These are phyloP conservation scores for Strigamia crassipes DNA, from an alignment of 2,888 invertebrate genomes.

Conservation along the genomic window DNA sequence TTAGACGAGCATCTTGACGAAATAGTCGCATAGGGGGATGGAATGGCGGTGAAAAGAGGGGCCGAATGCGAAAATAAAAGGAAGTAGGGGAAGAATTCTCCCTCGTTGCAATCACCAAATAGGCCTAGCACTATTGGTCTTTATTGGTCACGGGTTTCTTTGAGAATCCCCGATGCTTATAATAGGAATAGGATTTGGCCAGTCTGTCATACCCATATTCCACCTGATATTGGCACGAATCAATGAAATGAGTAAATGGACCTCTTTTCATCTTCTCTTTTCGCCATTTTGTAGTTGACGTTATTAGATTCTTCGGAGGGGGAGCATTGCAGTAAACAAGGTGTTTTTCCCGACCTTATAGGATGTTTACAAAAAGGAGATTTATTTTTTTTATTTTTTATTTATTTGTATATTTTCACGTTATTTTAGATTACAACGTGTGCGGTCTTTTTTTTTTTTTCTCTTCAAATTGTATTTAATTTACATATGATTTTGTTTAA, in stretches of 20 bases:
- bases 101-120: neutral
- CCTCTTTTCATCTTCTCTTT: neutral
- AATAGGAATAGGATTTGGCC: neutral
- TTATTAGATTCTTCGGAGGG: constrained; percentile 13
- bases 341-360: neutral
- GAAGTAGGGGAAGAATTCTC: neutral
- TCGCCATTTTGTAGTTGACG: neutral
- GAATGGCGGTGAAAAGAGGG: neutral
- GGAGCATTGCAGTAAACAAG: neutral
- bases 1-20: too few relatives aligned
- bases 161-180: constrained; percentile 13
- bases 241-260: constrained; percentile 29
- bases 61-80: neutral
- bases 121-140: neutral
- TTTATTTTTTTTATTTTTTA: neutral
- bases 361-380: neutral
- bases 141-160: constrained; percentile 18
- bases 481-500: too few relatives aligned
- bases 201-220: neutral
- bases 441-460: too few relatives aligned
- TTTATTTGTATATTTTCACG: neutral
- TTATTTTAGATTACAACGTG: too few relatives aligned
- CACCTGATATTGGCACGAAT: constrained; percentile 27
- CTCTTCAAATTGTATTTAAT: too few relatives aligned
- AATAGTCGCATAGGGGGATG: too few relatives aligned